phyloP scores from a whole-genome alignment of 2,113 vertebrate genomes.

The Daphoenositta chrysoptera region DNA sequence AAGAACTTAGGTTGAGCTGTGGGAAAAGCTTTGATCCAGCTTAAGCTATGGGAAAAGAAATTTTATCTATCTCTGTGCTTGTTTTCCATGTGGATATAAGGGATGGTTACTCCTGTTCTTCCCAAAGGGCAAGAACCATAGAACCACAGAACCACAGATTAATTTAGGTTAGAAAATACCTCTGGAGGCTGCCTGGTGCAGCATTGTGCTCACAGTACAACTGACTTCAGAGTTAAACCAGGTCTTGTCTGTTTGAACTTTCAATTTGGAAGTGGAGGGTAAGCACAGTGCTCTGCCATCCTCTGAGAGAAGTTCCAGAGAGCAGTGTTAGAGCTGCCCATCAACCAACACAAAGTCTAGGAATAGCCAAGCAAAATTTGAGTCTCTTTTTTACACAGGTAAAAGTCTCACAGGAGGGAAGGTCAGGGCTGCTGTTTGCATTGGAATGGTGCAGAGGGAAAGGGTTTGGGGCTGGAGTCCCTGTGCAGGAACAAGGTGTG shows the following conservation, averaged over 20 bases:
- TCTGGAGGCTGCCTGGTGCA: neutral
- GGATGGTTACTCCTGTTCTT: neutral
- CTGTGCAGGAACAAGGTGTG: neutral
- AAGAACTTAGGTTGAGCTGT: neutral
- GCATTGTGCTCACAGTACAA: neutral
- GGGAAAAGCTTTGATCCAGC: neutral
- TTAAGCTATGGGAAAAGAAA: neutral
- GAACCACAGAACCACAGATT: neutral
- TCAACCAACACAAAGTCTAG: neutral
- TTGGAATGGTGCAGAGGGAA: neutral
- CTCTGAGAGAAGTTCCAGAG: neutral
- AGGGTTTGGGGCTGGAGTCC: neutral
- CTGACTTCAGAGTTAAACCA: neutral
- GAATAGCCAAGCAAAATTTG: neutral
- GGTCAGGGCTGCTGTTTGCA: neutral
- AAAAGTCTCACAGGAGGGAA: neutral
- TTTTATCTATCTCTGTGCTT: neutral
- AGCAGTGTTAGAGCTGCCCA: neutral
- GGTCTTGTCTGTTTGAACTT: neutral
- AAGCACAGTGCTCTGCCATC: neutral
- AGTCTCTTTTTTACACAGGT: neutral
- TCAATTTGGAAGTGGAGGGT: neutral
- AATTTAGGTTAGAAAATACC: neutral
- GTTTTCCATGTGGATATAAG: neutral
- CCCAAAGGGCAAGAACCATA: neutral